Conservation (phyloP, 2,797 vertebrate genomes). For the Hoplostethus mediterraneus region DNA sequence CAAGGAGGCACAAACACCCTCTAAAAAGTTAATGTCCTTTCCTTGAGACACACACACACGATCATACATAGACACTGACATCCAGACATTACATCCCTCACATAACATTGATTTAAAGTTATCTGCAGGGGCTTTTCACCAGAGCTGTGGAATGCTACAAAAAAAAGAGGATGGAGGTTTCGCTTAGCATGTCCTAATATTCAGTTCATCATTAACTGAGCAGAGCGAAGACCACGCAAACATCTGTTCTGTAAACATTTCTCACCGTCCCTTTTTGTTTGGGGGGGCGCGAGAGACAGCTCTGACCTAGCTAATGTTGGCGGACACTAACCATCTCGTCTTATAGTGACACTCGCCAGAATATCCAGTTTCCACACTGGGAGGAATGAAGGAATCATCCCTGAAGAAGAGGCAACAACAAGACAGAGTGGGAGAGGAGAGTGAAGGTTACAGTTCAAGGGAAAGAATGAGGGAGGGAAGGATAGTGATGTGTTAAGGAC, state of each 20-base stretch:
- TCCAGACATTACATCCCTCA: slow-evolving; percentile 27
- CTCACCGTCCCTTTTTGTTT: slow-evolving; percentile 45
- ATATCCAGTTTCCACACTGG: slow-evolving; percentile 20
- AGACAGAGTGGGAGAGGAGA: slow-evolving; percentile 55
- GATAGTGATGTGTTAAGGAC: slow-evolving; percentile 45
- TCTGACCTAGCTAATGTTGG: slow-evolving; percentile 36
- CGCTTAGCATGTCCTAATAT: slow-evolving; percentile 23
- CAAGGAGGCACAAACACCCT: too few species aligned
- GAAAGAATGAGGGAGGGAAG: slow-evolving; percentile 72
- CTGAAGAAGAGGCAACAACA: slow-evolving; percentile 2
- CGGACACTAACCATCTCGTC: slow-evolving; percentile 18
- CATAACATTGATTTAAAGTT: slow-evolving; percentile 29
- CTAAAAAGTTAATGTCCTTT: too few species aligned
- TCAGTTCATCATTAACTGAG: slow-evolving; percentile 71
- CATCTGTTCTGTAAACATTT: slow-evolving; percentile 71
- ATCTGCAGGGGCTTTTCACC: slow-evolving; percentile 37
- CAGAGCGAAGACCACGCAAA: slow-evolving; percentile 57
- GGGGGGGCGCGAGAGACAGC: slow-evolving; percentile 28
- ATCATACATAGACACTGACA: too few species aligned
- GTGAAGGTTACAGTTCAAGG: slow-evolving; percentile 72
- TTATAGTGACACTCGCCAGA: background rate
- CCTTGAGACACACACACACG: too few species aligned
- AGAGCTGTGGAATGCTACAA: slow-evolving; percentile 11
- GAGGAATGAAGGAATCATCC: slow-evolving; percentile 47
- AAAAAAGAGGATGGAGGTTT: slow-evolving; percentile 29